Evolutionary conservation across 2,797 vertebrate genomes (phyloP), one percentile per base, ranked within the genome.

Genomic region (Vespertilio murinus): DNA sequence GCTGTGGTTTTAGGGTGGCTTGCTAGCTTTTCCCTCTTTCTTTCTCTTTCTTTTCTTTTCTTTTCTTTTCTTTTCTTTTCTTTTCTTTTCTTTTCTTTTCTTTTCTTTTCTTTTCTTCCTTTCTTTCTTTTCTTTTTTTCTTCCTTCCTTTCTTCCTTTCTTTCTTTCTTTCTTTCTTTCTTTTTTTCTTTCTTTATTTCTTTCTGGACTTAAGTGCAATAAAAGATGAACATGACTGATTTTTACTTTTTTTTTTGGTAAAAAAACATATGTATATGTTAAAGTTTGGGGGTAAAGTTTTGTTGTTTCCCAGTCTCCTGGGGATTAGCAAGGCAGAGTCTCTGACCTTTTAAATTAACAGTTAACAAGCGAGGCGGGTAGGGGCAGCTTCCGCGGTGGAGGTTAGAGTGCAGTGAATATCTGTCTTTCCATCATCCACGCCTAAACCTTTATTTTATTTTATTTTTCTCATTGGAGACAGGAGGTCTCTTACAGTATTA

Each of bases 251-350:
- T 2, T 16, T 52, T 52, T n/a, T n/a, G n/a, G n/a, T n/a, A n/a
- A n/a, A n/a, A n/a, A n/a, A 52, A 38, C 52, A 22, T 42, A 22
- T 22, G 2, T 42, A 20, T 70, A 42, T 86, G 82, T 84, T 85
- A 87, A 95, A 96, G 91, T 96, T 94, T 71, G 6, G 74, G 47
- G 59, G 42, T 91, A 82, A 96, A 96, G 91, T 97, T 96, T 83
- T 79, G 35, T 35, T 17, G n/a, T 83, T 64, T 79, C 38, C 38
- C 47, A 38, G n/a, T 30, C 40, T 59, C n/a, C 11, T 93, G 79
- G 71, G 78, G 59, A 82, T 93, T 91, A 79, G 33, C 47, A 38
- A 25, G 61, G 85, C 33, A 73, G 82, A 71, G 64, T 80, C 61
- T 47, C 86, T 33, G 85, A 23, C 65, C 17, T 75, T 18, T 78